Percentiles rank a stretch among this genome's conserved stretches.
phyloP scores from a whole-genome alignment of 2,888 invertebrate genomes.

The Heliconius sara region DNA sequence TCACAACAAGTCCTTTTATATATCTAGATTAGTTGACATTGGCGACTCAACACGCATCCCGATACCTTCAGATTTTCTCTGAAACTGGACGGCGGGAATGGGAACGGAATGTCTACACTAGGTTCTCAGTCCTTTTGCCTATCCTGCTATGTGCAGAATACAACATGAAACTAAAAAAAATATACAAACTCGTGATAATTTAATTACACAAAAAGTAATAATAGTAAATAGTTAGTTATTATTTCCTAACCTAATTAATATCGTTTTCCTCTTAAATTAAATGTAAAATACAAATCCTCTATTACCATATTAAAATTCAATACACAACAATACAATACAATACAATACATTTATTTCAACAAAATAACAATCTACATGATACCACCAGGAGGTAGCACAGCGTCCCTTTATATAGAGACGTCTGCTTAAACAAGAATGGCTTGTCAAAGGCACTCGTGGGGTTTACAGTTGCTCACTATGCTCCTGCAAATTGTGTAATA shows the following conservation, averaged over 20 bases:
- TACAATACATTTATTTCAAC: too few species aligned
- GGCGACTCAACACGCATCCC: too few species aligned
- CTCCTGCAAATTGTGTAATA: neutral
- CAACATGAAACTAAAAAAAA: neutral
- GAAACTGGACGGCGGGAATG: neutral
- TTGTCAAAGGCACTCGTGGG: conserved; percentile 15
- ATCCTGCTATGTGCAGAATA: neutral
- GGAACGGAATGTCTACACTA: neutral
- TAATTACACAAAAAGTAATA: too few species aligned
- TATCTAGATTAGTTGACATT: too few species aligned
- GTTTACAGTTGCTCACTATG: neutral
- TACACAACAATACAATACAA: neutral
- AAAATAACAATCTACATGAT: neutral
- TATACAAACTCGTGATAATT: neutral
- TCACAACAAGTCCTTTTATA: too few species aligned
- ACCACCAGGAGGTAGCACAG: too few species aligned
- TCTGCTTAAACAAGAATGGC: conserved; percentile 11
- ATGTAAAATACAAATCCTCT: too few species aligned
- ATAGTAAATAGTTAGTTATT: too few species aligned
- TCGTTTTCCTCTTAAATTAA: too few species aligned
- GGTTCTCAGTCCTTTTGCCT: neutral
- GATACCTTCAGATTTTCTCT: too few species aligned
- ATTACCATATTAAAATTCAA: neutral
- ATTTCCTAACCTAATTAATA: too few species aligned
- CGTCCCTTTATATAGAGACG: neutral